Evolutionary conservation across 2,888 invertebrate species (phyloP), one percentile per base, ranked within the genome.

Genomic region (Caenorhabditis sp.): DNA sequence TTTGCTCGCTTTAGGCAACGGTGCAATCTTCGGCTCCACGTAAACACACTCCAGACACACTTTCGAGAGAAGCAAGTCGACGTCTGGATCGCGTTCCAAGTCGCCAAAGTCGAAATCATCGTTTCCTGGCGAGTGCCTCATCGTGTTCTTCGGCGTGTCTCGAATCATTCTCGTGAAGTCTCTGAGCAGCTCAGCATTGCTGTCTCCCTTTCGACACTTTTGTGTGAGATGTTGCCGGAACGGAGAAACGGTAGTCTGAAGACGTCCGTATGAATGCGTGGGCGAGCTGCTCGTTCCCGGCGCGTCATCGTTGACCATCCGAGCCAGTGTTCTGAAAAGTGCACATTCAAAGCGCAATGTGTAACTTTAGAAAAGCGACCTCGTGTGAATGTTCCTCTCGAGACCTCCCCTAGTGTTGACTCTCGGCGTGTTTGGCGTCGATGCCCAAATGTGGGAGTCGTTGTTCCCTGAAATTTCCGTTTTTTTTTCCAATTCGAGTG

Each of bases 141-240:
- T 47, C 28, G 37, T 56, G 28, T 70, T 64, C 20, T 51, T 44
- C 24, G 82, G 72, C 0, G 78, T 78, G 13, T 78, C 72, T 35
- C 82, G 28, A 18, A 82, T 72, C 78, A 79, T 74, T 69, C 82
- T 56, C 5, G 78, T 79, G 68, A 82, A 82, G 11, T 82, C 78
- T 44, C 71, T 35, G 11, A 82, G 37, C 18, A 79, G 11, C 9
- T 72, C 68, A 2, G 72, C 78, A 11, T 82, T 78, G 22, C 68
- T 68, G 24, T 60, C 37, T 4, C 60, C 68, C 26, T 60, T 53
- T 20, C 53, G 44, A 24, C 60, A 76, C 58, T 56, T 58, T 18
- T 77, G 76, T 11, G 60, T 60, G n/a, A 76, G 26, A 53, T 67
- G 60, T 9, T 67, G 22, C 13, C 67, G 60, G 44, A 58, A 76